A percentile compares a stretch with the other conserved stretches of the same genome.
These are phyloP conservation scores for Scomber scombrus DNA, from an alignment of 2,113 vertebrate species.

Conservation along the genomic window DNA sequence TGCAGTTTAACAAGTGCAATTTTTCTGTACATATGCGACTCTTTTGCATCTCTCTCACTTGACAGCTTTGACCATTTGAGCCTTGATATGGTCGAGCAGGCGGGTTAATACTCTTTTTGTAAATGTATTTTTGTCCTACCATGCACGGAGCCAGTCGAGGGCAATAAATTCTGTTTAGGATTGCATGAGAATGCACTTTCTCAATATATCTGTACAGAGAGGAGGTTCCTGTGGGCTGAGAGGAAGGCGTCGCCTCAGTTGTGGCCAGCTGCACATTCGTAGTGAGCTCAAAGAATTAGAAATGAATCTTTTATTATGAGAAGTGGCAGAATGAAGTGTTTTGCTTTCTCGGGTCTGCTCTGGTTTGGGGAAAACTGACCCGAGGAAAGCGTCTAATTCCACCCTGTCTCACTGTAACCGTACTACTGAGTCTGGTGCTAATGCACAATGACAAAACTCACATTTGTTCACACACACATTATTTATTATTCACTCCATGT, in stretches of 20 bases:
- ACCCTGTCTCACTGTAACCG: constrained; percentile 68
- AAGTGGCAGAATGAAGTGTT: constrained; percentile 34
- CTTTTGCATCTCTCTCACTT: constrained; percentile 51
- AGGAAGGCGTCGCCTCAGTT: background rate
- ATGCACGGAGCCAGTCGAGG: constrained; percentile 47
- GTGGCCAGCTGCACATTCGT: constrained; percentile 14
- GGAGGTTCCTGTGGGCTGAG: constrained; percentile 1
- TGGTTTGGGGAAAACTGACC: constrained; percentile 33
- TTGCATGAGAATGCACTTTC: constrained; percentile 35
- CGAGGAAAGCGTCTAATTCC: constrained; percentile 25
- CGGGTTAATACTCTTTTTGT: constrained; percentile 50
- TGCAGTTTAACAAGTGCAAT: constrained; percentile 80
- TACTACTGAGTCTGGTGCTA: constrained; percentile 82
- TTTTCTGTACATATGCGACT: constrained; percentile 71
- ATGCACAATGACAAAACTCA: constrained; percentile 59
- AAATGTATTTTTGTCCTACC: constrained; percentile 55
- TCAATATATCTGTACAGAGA: constrained; percentile 16
- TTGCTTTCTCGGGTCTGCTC: constrained; percentile 34
- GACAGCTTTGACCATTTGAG: constrained; percentile 56
- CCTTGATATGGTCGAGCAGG: constrained; percentile 52
- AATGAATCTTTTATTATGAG: constrained; percentile 34
- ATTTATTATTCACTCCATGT: constrained; percentile 79
- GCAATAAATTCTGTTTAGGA: constrained; percentile 50
- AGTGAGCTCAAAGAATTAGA: constrained; percentile 37
- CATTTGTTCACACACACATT: constrained; percentile 61